phyloP scores from a whole-genome alignment of 92 coral and sea anemone genomes.

The Epizoanthus rinbou region DNA sequence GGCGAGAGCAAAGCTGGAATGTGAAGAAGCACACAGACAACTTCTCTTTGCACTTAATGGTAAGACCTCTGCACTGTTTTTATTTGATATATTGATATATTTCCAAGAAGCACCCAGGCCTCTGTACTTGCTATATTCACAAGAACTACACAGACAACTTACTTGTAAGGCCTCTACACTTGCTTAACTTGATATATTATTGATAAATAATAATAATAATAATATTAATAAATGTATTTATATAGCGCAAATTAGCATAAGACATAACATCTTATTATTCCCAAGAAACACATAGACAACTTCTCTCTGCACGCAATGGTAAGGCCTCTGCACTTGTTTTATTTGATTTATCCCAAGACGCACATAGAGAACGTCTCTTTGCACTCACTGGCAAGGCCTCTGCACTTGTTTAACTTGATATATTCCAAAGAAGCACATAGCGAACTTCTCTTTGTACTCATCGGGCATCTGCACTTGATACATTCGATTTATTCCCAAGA shows the following conservation, averaged over 20 bases:
- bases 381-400: constrained; percentile 75
- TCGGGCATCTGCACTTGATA: background rate
- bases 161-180: constrained; percentile 58
- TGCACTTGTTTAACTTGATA: background rate
- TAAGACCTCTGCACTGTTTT: constrained; percentile 24
- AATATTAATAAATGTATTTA: no score
- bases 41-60: constrained; percentile 96
- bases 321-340: constrained; percentile 1
- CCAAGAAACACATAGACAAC: constrained; percentile 93
- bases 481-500: background rate
- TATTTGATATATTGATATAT: background rate
- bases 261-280: constrained; percentile 84
- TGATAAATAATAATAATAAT: no score
- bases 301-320: constrained; percentile 94
- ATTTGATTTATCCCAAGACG: constrained; percentile 56
- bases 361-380: constrained; percentile 89
- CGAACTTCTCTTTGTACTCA: no score
- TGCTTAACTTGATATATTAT: background rate
- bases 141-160: constrained; percentile 93
- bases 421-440: constrained; percentile 25
- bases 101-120: constrained; percentile 90
- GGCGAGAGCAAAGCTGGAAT: constrained; percentile 84
- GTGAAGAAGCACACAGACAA: constrained; percentile 96
- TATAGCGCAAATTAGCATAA: no score
- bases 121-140: constrained; percentile 7